Conservation (phyloP, 2,113 vertebrate genomes). For the Bubo scandiacus region DNA sequence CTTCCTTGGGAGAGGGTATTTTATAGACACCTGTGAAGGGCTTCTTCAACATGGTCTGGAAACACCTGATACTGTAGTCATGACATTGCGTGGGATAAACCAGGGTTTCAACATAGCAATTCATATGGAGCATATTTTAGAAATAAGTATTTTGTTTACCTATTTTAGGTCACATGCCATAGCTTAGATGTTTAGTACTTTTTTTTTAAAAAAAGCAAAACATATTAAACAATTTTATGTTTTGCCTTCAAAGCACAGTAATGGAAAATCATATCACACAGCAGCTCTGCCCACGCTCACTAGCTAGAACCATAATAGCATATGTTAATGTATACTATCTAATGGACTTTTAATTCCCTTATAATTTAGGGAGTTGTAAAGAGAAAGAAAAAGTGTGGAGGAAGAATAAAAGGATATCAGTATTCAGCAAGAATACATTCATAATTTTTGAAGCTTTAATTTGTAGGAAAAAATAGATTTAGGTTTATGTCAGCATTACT, state of each 20-base stretch:
- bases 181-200: neutral
- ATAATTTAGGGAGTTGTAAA: conserved; percentile 61
- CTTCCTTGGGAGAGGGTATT: neutral
- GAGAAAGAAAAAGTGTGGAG: neutral
- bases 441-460: conserved; percentile 48
- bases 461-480: conserved; percentile 30
- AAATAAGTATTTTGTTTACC: neutral
- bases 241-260: conserved; percentile 33
- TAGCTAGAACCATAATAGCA: conserved; percentile 15
- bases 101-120: neutral
- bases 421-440: conserved; percentile 35
- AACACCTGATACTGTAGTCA: neutral
- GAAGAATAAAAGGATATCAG: conserved; percentile 18
- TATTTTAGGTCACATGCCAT: neutral
- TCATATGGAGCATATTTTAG: neutral
- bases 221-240: neutral
- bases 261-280: conserved; percentile 23
- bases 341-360: conserved; percentile 57
- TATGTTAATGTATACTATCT: conserved; percentile 42
- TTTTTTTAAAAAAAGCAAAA: neutral
- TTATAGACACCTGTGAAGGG: neutral
- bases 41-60: neutral
- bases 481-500: neutral
- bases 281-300: neutral
- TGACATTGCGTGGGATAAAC: neutral